Conservation (phyloP, 2,888 invertebrate species). For the Noctua comes region DNA sequence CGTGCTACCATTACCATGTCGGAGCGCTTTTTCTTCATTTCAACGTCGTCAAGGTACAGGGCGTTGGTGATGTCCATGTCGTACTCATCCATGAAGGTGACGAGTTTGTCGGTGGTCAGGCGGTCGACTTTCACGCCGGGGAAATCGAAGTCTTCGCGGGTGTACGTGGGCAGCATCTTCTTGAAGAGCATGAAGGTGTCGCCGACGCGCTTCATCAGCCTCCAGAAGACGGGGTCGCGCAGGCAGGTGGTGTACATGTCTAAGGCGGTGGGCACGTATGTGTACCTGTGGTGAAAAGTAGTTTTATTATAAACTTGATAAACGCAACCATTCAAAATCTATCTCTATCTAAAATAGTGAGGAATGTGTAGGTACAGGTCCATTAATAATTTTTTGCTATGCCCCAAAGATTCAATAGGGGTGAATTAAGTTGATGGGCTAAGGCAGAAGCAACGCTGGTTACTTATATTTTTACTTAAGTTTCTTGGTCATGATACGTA, state of each 20-base stretch:
- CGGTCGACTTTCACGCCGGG: constrained; percentile 92
- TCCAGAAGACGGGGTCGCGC: constrained; percentile 94
- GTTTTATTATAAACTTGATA: neutral
- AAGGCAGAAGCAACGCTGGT: neutral
- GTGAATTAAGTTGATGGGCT: neutral
- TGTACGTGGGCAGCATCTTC: constrained; percentile 90
- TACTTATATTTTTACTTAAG: neutral
- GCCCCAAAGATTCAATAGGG: neutral
- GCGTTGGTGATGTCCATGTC: constrained; percentile 92
- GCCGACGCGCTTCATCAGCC: constrained; percentile 91
- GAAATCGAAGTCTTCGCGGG: constrained; percentile 90
- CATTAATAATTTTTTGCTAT: neutral
- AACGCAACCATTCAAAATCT: neutral
- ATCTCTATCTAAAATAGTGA: neutral
- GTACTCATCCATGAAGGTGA: constrained; percentile 93
- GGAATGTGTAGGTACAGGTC: neutral
- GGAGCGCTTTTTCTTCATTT: constrained; percentile 86
- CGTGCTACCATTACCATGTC: constrained; percentile 89
- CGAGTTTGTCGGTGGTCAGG: constrained; percentile 91
- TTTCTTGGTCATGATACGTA: constrained; percentile 68
- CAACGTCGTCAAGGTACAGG: constrained; percentile 86
- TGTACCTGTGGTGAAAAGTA: constrained; percentile 77
- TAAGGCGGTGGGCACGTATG: constrained; percentile 90
- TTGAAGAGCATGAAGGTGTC: constrained; percentile 91
- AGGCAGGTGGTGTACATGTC: constrained; percentile 92